Evolutionary conservation across 2,888 invertebrate species (phyloP), one percentile per base, ranked within the genome.

Genomic region (Disparrhopalites patrizii): DNA sequence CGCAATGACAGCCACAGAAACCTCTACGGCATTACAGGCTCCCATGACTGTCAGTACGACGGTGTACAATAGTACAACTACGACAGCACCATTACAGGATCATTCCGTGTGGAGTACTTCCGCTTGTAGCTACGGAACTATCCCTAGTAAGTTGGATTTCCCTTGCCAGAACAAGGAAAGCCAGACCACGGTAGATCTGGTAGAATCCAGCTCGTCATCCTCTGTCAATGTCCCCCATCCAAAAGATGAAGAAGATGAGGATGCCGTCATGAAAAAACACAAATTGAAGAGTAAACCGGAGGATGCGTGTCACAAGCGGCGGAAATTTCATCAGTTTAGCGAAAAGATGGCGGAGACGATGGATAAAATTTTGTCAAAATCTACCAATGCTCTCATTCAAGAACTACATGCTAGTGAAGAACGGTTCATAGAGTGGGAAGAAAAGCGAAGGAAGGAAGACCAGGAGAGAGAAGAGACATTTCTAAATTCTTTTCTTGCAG

Each of bases 361-460:
- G 7, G 52, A 38, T 30, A n/a, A 60, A 33, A 51, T 67, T 15
- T 28, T 67, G 38, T 60, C 58, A 2, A 20, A 52, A 31, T 60
- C 67, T 1, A 64, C 64, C 1, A 54, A 58, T 30, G 52, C 47
- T 13, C 58, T 67, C 0, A 55, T 67, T 27, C 47, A 64, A 15
- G 67, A 67, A 50, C 52, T 67, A n/a, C 63, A 64, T 51, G 54
- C 63, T 2, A 63, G 63, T n/a, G 67, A 67, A 31, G 63, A 67
- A 10, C 43, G 64, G 1, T 67, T 47, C 23, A 63, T 67, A 40
- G 43, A 50, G 30, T 58, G 58, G 60, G 67, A 67, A 18, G 67
- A 67, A 47, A 64, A 67, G 28, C 33, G 47, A 30, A 47, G 67
- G 4, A 27, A 28, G 8, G 54, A 57, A 51, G 67, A 67, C 3